Conservation (phyloP, 2,797 vertebrate genomes). For the Brotula barbata region DNA sequence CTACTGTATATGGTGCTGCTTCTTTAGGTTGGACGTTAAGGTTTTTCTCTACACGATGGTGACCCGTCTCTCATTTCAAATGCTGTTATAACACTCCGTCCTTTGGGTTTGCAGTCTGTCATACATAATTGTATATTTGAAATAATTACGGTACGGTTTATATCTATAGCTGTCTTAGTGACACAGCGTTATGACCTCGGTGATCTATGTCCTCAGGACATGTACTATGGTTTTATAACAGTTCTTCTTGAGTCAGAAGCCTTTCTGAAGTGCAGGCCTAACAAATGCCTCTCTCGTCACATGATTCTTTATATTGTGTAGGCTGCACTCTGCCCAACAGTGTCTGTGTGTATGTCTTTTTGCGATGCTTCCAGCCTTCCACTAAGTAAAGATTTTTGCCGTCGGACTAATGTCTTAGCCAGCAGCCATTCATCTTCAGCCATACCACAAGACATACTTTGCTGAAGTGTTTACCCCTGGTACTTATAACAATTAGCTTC, state of each 20-base stretch:
- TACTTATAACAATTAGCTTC: slow-evolving; percentile 74
- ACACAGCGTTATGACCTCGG: background rate
- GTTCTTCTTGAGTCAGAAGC: background rate
- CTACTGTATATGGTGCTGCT: too few relatives aligned
- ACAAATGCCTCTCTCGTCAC: slow-evolving; percentile 30
- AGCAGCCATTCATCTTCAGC: slow-evolving; percentile 58
- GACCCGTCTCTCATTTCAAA: too few relatives aligned
- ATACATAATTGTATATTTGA: too few relatives aligned
- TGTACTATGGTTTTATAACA: background rate
- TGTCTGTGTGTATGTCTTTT: slow-evolving; percentile 55
- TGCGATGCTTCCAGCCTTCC: slow-evolving; percentile 38
- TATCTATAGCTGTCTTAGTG: background rate
- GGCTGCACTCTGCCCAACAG: slow-evolving; percentile 43
- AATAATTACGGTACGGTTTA: too few relatives aligned
- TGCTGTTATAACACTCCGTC: too few relatives aligned
- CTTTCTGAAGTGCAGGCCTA: background rate
- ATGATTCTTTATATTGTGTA: slow-evolving; percentile 18
- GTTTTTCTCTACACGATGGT: too few relatives aligned
- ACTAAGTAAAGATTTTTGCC: slow-evolving; percentile 47
- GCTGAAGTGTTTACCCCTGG: slow-evolving; percentile 74
- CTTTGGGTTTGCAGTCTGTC: too few relatives aligned
- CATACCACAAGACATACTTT: slow-evolving; percentile 65
- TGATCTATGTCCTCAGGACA: background rate
- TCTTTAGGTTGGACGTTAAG: too few relatives aligned
- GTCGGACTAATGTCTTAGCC: slow-evolving; percentile 47